Percentiles rank a stretch among this genome's conserved stretches.
phyloP scores from a whole-genome alignment of 2,888 invertebrate species.

The Trachelus troglodyta region DNA sequence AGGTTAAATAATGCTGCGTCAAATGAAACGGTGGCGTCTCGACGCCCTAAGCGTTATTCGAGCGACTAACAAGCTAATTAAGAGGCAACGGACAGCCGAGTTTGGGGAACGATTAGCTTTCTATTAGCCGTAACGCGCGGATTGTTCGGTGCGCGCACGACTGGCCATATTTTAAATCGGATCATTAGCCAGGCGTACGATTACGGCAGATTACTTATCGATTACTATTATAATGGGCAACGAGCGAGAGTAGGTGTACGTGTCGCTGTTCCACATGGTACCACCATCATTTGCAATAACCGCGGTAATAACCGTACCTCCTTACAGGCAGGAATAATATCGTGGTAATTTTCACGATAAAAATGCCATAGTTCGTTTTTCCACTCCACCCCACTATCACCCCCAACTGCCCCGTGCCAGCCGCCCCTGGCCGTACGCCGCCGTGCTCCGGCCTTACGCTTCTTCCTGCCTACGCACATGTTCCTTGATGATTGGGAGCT shows the following conservation, averaged over 20 bases:
- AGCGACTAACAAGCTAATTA: background rate
- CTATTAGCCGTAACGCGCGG: background rate
- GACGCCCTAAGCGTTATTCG: background rate
- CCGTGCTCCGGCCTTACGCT: background rate
- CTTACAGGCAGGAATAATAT: slow-evolving; percentile 49
- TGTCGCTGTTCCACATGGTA: slow-evolving; percentile 34
- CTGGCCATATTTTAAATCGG: slow-evolving; percentile 43
- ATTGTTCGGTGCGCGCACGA: background rate
- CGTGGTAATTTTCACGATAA: slow-evolving; percentile 41
- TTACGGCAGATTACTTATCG: slow-evolving; percentile 56
- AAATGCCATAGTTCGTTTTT: slow-evolving; percentile 30
- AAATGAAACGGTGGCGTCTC: background rate
- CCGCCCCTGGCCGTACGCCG: no score
- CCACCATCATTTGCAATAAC: slow-evolving; percentile 57
- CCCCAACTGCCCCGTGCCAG: slow-evolving; percentile 8
- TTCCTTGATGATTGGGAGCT: background rate
- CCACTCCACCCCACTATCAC: slow-evolving; percentile 8
- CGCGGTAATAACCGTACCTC: slow-evolving; percentile 53
- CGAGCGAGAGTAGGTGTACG: slow-evolving; percentile 21
- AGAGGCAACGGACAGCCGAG: background rate
- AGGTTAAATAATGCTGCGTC: background rate
- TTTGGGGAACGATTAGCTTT: background rate
- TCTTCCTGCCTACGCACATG: background rate
- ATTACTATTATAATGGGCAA: slow-evolving; percentile 51
- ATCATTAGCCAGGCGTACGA: slow-evolving; percentile 48